These are phyloP conservation scores for Morelia viridis DNA, from an alignment of 2,797 vertebrate species.

Conservation along the genomic window DNA sequence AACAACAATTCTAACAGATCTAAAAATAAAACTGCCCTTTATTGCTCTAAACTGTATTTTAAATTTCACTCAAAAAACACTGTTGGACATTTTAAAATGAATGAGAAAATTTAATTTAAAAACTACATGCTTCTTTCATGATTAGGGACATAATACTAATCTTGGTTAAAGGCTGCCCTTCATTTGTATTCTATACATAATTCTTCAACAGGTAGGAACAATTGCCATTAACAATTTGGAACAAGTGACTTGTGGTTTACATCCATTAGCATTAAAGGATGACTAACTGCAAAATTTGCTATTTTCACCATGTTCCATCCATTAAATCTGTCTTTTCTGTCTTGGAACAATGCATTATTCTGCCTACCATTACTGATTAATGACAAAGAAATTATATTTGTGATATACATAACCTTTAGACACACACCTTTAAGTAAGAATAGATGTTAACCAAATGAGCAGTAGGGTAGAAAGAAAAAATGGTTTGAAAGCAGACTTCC, in stretches of 20 bases:
- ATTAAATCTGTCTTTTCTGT: slow-evolving; percentile 23
- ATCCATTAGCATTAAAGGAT: slow-evolving; percentile 37
- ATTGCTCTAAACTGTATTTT: neutral
- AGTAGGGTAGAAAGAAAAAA: slow-evolving; percentile 42
- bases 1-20: neutral
- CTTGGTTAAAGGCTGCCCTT: slow-evolving; percentile 4
- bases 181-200: neutral
- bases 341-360: slow-evolving; percentile 1
- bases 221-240: slow-evolving; percentile 47
- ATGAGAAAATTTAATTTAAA: neutral
- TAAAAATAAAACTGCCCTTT: slow-evolving; percentile 20
- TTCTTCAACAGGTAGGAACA: slow-evolving; percentile 24
- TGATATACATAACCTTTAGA: slow-evolving; percentile 36
- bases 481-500: slow-evolving; percentile 54
- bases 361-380: slow-evolving; percentile 39
- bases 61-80: slow-evolving; percentile 9
- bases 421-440: slow-evolving; percentile 39
- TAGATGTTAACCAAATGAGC: slow-evolving; percentile 38
- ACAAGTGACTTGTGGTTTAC: slow-evolving; percentile 14
- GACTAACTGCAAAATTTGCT: slow-evolving; percentile 43
- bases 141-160: neutral
- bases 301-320: slow-evolving; percentile 41
- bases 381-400: slow-evolving; percentile 35
- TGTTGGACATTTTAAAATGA: slow-evolving; percentile 21
- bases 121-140: slow-evolving; percentile 11